Evolutionary conservation across 2,888 invertebrate genomes (phyloP), one percentile per base, ranked within the genome.

Genomic region (Agrotis ipsilon): DNA sequence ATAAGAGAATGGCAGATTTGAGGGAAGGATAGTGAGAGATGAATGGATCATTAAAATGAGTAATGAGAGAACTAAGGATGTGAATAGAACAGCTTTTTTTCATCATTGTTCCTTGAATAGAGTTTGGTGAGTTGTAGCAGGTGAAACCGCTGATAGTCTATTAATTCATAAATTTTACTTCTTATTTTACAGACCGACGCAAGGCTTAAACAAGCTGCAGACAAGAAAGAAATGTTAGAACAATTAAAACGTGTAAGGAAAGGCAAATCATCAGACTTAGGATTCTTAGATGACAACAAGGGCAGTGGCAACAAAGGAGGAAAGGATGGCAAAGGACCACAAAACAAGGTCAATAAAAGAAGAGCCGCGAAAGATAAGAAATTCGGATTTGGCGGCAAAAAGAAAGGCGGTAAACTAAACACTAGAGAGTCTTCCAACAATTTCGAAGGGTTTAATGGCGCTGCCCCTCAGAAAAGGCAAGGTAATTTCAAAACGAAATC

Each of bases 311-410:
- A 88, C 57, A 88, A 81, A 62, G 70, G 62, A 64, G 90, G 81
- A 51, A 89, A 92, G 86, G 74, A 77, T 16, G 83, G 90, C 54
- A 83, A 78, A 72, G 88, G 90, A 1, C 84, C 86, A 13, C 92
- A 94, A 49, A 94, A 92, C 7, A 96, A 95, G 84, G 86, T 93
- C 52, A 81, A 92, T 18, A 95, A 94, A 74, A 94, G 92, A 90
- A 96, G 98, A 79, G 96, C 97, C 78, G 96, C 96, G 87, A 98
- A 98, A 89, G 98, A 99, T 90, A 96, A 97, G 70, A 99, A 98
- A 91, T 99, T 98, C 94, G 99, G 99, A 0, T 99, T 98, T 94
- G 99, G 99, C 46, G 99, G 99, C 0, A 99, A 98, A 91, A 99
- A 99, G 95, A 98, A 98, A 88, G 98, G 99, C 0, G 96, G 97